Conservation (phyloP, 2,888 invertebrate genomes). For the Dioctria linearis region DNA sequence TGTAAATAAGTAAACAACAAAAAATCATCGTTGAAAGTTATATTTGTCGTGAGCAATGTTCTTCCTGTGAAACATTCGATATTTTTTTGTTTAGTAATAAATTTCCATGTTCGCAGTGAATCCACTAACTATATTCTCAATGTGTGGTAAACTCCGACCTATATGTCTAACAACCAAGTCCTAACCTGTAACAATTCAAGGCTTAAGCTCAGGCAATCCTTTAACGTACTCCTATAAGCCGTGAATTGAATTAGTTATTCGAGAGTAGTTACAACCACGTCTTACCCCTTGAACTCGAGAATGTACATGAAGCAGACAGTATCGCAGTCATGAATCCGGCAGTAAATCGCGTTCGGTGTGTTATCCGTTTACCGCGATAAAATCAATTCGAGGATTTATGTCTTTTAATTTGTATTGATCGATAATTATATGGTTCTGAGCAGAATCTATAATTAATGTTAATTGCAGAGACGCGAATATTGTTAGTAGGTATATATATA, state of each 20-base stretch:
- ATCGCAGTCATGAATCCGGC: constrained; percentile 30
- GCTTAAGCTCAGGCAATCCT: too few relatives aligned
- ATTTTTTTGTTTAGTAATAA: too few relatives aligned
- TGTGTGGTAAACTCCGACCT: too few relatives aligned
- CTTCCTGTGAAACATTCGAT: too few relatives aligned
- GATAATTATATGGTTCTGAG: constrained; percentile 69
- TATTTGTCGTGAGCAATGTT: too few relatives aligned
- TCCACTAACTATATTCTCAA: too few relatives aligned
- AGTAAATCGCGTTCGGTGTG: constrained; percentile 43
- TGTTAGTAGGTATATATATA: not conserved
- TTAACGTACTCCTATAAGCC: not conserved
- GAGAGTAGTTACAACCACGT: not conserved
- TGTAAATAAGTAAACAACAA: too few relatives aligned
- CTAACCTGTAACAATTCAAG: too few relatives aligned
- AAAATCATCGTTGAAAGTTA: too few relatives aligned
- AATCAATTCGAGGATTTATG: constrained; percentile 63
- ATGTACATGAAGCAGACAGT: constrained; percentile 11
- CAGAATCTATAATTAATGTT: constrained; percentile 58
- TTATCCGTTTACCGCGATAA: constrained; percentile 50
- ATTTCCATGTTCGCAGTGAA: too few relatives aligned
- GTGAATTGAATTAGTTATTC: constrained; percentile 19
- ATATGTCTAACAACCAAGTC: too few relatives aligned
- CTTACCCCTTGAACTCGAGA: constrained; percentile 8
- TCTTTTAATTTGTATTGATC: constrained; percentile 71
- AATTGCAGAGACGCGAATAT: constrained; percentile 51